Evolutionary conservation across 2,888 invertebrate species (phyloP).

Genomic region (Folsomia candida): DNA sequence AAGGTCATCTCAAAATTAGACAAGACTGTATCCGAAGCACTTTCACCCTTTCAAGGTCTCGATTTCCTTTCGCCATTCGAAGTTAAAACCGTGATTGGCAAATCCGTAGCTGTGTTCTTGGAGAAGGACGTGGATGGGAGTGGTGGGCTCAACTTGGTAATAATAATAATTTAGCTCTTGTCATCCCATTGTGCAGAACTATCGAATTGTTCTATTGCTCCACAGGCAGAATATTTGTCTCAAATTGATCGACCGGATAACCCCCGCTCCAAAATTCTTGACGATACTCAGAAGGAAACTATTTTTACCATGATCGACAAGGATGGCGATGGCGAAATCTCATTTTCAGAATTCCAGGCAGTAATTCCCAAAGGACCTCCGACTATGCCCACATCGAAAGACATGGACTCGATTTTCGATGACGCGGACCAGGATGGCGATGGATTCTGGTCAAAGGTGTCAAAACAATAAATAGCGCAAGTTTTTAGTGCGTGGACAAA

Average conservation of each 20-base stretch:
- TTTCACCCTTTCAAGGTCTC: constrained; percentile 23
- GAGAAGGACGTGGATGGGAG: constrained; percentile 24
- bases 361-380: constrained; percentile 13
- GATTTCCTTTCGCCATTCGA: constrained; percentile 7
- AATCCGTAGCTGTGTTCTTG: constrained; percentile 26
- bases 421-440: not conserved
- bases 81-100: constrained; percentile 27
- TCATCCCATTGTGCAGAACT: not conserved
- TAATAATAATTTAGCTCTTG: not conserved
- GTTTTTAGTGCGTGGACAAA: too few relatives aligned
- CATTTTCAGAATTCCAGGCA: constrained; percentile 32
- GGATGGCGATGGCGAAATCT: constrained; percentile 23
- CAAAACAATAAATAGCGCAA: too few relatives aligned
- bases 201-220: not conserved
- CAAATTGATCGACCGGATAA: constrained; percentile 17
- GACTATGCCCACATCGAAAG: not conserved
- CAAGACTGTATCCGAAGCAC: not conserved
- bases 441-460: not conserved
- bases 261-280: constrained; percentile 4
- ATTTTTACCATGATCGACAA: constrained; percentile 26
- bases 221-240: constrained; percentile 18
- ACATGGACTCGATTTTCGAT: not conserved
- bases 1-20: constrained; percentile 8
- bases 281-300: constrained; percentile 22
- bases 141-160: constrained; percentile 25